phyloP scores from a whole-genome alignment of 2,888 invertebrate species.

The Drosophila eohydei region DNA sequence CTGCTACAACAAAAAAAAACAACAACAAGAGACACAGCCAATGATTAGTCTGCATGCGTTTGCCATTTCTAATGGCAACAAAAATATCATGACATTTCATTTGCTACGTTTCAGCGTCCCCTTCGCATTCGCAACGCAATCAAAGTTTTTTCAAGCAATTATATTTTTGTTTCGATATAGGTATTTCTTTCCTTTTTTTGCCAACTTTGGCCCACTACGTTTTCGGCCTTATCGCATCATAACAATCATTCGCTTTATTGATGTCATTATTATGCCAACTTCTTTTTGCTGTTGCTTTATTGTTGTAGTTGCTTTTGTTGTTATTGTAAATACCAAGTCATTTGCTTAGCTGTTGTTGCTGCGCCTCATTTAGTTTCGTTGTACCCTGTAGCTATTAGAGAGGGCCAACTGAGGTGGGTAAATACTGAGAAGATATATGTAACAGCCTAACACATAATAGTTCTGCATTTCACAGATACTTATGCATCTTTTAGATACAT shows the following conservation, averaged over 20 bases:
- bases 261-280: conserved; percentile 76
- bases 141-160: conserved; percentile 65
- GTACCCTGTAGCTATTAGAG: conserved; percentile 4
- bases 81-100: conserved; percentile 68
- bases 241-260: conserved; percentile 72
- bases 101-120: conserved; percentile 11
- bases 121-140: conserved; percentile 32
- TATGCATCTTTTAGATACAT: neutral
- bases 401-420: neutral
- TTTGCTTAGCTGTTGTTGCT: conserved; percentile 49
- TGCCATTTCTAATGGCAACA: conserved; percentile 58
- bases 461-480: neutral
- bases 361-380: conserved; percentile 57
- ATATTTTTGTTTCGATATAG: conserved; percentile 35
- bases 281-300: conserved; percentile 16
- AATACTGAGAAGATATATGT: neutral
- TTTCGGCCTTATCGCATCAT: conserved; percentile 65
- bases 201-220: conserved; percentile 39
- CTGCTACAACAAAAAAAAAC: neutral
- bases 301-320: conserved; percentile 1
- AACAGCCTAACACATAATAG: neutral
- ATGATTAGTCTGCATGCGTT: conserved; percentile 51
- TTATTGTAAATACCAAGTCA: conserved; percentile 57
- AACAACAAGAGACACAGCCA: conserved; percentile 2
- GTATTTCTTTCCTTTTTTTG: conserved; percentile 17